Evolutionary conservation across 2,113 vertebrate genomes (phyloP).

Genomic region (Gymnocephalus cernua): DNA sequence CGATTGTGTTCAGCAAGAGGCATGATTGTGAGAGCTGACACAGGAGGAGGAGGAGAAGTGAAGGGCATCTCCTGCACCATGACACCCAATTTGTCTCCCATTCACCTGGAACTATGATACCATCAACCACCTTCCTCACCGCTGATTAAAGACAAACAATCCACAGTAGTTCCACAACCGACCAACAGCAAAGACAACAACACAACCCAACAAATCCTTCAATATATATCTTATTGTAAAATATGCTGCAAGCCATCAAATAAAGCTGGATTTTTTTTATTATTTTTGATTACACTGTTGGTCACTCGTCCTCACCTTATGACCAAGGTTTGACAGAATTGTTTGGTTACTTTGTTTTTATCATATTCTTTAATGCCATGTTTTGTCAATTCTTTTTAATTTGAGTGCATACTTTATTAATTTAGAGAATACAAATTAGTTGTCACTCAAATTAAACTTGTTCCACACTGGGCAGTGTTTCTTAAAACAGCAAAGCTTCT

Average conservation of each 20-base stretch:
- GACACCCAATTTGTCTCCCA: constrained; percentile 53
- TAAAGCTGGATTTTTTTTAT: not conserved
- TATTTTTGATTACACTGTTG: not conserved
- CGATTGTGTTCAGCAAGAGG: constrained; percentile 40
- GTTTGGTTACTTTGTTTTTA: no score
- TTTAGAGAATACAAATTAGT: no score
- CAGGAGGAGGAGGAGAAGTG: constrained; percentile 33
- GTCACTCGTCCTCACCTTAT: not conserved
- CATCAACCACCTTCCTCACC: constrained; percentile 26
- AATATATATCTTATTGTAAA: not conserved
- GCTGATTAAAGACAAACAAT: constrained; percentile 30
- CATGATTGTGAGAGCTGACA: constrained; percentile 18
- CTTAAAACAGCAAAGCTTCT: not conserved
- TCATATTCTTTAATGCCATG: no score
- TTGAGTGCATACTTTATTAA: no score
- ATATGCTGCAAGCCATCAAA: not conserved
- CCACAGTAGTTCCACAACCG: not conserved
- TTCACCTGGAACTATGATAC: constrained; percentile 35
- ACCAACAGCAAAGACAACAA: not conserved
- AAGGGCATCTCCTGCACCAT: constrained; percentile 60
- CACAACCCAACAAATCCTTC: not conserved
- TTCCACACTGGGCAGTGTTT: no score
- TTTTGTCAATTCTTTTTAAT: no score
- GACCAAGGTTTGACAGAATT: no score
- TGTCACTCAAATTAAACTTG: no score